Percentiles rank a stretch among this genome's conserved stretches.
Evolutionary conservation across 1,140 invertebrate species (phyloP).

Genomic region (Diuraphis noxia): DNA sequence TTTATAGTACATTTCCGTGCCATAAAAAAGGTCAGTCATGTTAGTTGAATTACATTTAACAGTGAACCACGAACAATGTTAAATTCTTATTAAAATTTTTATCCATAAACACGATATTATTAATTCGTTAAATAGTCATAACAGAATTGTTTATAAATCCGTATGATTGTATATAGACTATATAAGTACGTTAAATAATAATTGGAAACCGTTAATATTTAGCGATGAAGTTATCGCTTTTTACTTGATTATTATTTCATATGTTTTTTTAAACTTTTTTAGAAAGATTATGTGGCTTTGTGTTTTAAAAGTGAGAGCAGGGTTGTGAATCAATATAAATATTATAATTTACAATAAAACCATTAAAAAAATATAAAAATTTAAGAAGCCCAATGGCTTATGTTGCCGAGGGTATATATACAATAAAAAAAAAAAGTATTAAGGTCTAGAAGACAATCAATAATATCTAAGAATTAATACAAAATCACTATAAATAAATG

Average conservation of each 20-base stretch:
- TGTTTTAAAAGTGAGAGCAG: neutral
- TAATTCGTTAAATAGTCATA: neutral
- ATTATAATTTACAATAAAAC: neutral
- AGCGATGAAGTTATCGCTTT: neutral
- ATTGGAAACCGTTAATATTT: neutral
- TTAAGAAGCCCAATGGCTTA: too few relatives aligned
- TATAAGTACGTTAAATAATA: neutral
- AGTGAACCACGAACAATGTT: neutral
- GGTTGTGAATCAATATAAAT: neutral
- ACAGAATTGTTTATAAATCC: neutral
- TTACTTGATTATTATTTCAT: neutral
- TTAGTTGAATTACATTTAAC: neutral
- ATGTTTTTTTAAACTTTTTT: neutral
- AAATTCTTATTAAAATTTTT: neutral
- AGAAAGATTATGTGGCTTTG: neutral
- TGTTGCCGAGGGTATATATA: too few relatives aligned
- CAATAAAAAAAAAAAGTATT: too few relatives aligned
- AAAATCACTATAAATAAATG: neutral
- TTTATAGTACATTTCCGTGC: neutral
- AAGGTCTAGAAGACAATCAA: neutral
- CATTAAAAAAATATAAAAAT: neutral
- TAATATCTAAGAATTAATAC: neutral
- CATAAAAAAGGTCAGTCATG: neutral
- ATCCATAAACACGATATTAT: neutral
- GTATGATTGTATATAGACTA: neutral